These are phyloP conservation scores for Dinocampus coccinellae DNA, from an alignment of 2,888 invertebrate species.

Conservation along the genomic window DNA sequence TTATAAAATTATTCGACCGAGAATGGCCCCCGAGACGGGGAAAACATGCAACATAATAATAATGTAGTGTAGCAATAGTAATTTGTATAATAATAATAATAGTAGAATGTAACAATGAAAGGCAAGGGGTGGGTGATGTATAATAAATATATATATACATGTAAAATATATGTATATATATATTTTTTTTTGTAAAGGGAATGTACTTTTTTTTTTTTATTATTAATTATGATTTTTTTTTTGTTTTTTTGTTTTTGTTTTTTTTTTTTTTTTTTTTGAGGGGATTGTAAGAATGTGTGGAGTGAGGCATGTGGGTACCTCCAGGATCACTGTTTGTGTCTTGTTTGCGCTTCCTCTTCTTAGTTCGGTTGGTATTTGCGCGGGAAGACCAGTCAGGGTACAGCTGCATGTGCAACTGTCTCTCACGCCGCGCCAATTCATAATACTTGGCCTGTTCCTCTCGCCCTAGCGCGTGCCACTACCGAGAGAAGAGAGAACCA, in stretches of 20 bases:
- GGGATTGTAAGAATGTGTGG: conserved; percentile 62
- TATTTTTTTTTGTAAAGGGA: conserved; percentile 15
- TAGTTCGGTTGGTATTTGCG: conserved; percentile 99
- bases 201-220: conserved; percentile 37
- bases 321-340: conserved; percentile 89
- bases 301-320: conserved; percentile 81
- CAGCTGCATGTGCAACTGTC: conserved; percentile 98
- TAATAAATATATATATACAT: conserved; percentile 45
- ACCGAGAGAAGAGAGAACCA: conserved; percentile 69
- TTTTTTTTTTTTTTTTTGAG: conserved; percentile 7
- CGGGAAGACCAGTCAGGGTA: conserved; percentile 99
- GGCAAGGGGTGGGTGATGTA: neutral
- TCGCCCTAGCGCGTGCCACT: conserved; percentile 99
- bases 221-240: too few relatives aligned
- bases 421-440: conserved; percentile 97
- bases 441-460: conserved; percentile 99
- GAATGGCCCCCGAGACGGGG: conserved; percentile 61
- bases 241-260: too few relatives aligned
- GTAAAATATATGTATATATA: conserved; percentile 47
- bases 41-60: conserved; percentile 67
- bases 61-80: conserved; percentile 64
- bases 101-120: conserved; percentile 37
- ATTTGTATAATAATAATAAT: conserved; percentile 45
- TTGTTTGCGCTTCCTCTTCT: conserved; percentile 99
- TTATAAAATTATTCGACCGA: conserved; percentile 58